Conservation (phyloP, 2,888 invertebrate genomes). For the Heliconius cydno region DNA sequence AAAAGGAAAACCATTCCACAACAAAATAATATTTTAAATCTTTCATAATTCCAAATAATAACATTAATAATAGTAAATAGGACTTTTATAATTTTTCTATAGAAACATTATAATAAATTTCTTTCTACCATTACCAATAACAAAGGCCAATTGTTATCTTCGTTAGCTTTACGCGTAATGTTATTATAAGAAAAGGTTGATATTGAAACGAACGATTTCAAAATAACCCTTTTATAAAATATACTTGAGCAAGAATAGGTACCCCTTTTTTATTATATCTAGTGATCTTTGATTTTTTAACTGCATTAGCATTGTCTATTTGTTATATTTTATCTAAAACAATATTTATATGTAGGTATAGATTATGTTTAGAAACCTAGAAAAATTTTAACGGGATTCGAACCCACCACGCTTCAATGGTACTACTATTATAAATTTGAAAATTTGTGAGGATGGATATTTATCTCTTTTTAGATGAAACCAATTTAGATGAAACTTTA, state of each 20-base stretch:
- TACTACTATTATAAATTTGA: too few species aligned
- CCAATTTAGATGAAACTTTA: too few species aligned
- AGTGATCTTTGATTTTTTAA: neutral
- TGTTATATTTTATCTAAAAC: too few species aligned
- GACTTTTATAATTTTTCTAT: constrained; percentile 3
- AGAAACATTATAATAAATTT: constrained; percentile 15
- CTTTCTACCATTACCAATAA: constrained; percentile 1
- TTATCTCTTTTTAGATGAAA: too few species aligned
- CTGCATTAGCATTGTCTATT: too few species aligned
- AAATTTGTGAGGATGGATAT: too few species aligned
- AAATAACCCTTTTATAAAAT: constrained; percentile 9
- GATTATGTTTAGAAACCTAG: too few species aligned
- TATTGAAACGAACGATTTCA: constrained; percentile 6
- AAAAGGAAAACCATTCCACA: neutral
- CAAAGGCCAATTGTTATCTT: constrained; percentile 14
- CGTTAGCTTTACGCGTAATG: constrained; percentile 11
- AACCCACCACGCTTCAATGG: too few species aligned
- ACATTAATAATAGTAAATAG: neutral
- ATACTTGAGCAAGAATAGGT: neutral
- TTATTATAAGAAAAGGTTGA: constrained; percentile 3
- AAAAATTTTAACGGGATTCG: too few species aligned
- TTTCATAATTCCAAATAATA: neutral
- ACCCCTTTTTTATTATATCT: neutral
- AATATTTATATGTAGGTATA: too few species aligned
- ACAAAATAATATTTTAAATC: neutral